Base-by-base conservation (phyloP, 2,113 vertebrate genomes). In the Lophura nycthemera region DNA sequence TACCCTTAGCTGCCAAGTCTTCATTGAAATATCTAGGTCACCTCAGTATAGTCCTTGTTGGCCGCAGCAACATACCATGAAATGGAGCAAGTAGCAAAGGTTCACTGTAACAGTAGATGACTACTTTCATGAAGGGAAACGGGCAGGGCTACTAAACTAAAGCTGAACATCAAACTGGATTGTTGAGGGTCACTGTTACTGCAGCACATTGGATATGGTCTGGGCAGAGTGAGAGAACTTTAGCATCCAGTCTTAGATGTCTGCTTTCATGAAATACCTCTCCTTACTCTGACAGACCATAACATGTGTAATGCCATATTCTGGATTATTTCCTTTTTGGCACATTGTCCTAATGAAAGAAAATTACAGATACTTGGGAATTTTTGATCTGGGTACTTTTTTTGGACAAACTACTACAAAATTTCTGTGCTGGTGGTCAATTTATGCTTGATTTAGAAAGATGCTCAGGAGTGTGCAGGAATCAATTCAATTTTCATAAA, bases 1-100 rank as follows among this genome's bases (percentile, higher is more conserved):
- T 95, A 84, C 57, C 70, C 32, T 73, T 72, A 85, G 27, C 60
- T 88, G 38, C 42, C 30, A 63, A 85, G 54, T 77, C 38, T 87
- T 84, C 82, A 59, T 69, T 57, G n/a, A 76, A 86, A 74, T 59
- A 32, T 13, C 12, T 42, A 83, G 27, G 27, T 76, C 14, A 11
- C 71, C 30, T 81, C 36, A 25, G 6, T 72, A 34, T 36, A 60
- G 57, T 48, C 59, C 30, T 38, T 74, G 22, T 54, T 56, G 22
- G 40, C 45, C 10, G 32, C 24, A 47, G 45, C 19, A 73, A 25
- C 22, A 1, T 48, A 52, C 64, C 70, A 32, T 36, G 61, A 74
- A 81, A 59, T 8, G 9, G 22, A 88, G 47, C 69, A 74, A 56
- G 43, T 11, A 48, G 30, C 56, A 89, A 78, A 63, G 27, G 54